Conservation (phyloP, 2,797 vertebrate genomes). For the Ctenosaura bakeri region DNA sequence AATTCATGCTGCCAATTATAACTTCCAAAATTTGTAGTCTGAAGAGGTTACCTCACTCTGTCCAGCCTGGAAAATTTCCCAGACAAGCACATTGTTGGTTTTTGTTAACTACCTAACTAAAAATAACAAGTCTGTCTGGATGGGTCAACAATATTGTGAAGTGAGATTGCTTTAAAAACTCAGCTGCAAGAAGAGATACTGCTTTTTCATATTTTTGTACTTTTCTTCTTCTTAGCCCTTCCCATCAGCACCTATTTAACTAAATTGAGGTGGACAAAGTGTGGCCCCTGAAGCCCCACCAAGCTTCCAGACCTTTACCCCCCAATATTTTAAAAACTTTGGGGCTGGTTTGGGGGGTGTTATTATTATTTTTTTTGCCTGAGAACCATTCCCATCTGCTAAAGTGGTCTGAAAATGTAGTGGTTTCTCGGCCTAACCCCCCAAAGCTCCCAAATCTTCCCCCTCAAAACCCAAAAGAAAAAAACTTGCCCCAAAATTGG, state of each 20-base stretch:
- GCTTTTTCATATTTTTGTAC: neutral
- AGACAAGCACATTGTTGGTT: neutral
- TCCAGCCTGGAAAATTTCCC: neutral
- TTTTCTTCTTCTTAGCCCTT: neutral
- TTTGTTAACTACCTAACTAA: neutral
- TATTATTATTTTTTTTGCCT: no score
- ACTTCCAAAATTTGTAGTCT: neutral
- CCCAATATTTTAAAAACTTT: neutral
- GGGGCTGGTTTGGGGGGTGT: neutral
- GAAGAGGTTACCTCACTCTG: neutral
- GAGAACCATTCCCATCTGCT: no score
- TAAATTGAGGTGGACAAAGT: neutral
- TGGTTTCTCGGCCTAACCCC: no score
- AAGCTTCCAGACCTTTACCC: no score
- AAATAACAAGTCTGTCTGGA: neutral
- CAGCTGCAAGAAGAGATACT: neutral
- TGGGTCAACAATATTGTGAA: neutral
- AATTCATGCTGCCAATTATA: neutral
- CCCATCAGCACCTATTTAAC: neutral
- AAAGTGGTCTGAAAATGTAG: no score
- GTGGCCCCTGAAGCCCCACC: neutral
- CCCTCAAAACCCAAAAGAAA: no score
- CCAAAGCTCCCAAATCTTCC: no score
- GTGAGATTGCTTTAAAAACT: neutral
- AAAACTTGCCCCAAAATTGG: no score